phyloP scores from a whole-genome alignment of 92 coral and sea anemone genomes.

The Umimayanthus chanpuru region DNA sequence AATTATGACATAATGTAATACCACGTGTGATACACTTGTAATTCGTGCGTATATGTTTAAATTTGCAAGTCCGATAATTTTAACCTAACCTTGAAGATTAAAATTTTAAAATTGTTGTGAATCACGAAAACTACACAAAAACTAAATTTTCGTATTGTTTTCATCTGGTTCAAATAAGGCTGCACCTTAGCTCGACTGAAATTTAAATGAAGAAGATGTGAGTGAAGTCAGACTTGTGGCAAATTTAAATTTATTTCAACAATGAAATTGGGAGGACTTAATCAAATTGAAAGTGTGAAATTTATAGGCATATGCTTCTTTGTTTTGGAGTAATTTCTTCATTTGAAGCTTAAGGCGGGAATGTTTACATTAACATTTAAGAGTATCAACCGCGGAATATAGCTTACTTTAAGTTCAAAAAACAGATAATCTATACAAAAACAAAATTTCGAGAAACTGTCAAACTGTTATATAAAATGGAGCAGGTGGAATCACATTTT shows the following conservation, averaged over 20 bases:
- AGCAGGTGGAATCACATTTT: background rate
- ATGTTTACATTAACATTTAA: background rate
- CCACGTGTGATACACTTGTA: background rate
- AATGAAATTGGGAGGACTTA: background rate
- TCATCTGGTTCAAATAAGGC: background rate
- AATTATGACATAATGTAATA: constrained; percentile 4
- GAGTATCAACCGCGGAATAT: background rate
- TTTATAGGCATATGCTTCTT: background rate
- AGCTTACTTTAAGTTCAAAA: background rate
- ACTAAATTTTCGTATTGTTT: background rate
- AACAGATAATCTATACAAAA: background rate
- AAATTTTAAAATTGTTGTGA: background rate
- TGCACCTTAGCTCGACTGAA: background rate
- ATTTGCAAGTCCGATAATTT: background rate
- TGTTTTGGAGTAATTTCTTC: background rate
- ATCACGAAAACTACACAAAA: background rate
- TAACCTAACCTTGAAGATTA: background rate
- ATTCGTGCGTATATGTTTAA: background rate
- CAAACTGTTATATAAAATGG: background rate
- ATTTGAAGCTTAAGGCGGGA: background rate
- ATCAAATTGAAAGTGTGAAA: background rate
- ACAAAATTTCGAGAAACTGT: background rate
- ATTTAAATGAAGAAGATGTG: background rate
- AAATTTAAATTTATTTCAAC: background rate
- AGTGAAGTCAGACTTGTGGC: background rate